Evolutionary conservation across 2,888 invertebrate genomes (phyloP), one percentile per base, ranked within the genome.

Genomic region (Agrypnus murinus): DNA sequence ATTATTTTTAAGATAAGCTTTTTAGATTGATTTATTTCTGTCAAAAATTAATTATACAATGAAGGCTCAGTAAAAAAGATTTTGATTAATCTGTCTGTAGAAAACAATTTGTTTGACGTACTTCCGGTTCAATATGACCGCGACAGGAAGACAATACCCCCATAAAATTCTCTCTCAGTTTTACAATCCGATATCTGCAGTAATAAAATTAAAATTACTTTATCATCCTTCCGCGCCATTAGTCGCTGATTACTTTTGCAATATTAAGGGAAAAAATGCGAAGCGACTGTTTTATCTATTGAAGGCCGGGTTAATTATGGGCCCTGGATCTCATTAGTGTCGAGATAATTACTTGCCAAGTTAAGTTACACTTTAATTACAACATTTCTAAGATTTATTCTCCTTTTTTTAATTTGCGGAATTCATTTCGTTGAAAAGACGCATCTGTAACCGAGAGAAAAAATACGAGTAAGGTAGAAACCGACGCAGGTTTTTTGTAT

Each of bases 161-260:
- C 53, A 68, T 71, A 67, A 71, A 71, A 68, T 68, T 67, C 48
- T 68, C 71, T 68, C 64, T 40, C 68, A 65, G 64, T 68, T 71
- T 71, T 71, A 71, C 71, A 71, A 71, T 71, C 68, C 67, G 72
- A 75, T 77, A 75, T 77, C 75, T 75, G 75, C 77, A 76, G 79
- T 76, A 80, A 81, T 81, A 81, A 81, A 81, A 79, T 78, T 77
- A 76, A 79, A 79, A 81, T 81, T 79, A 79, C 80, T 80, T 81
- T 81, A 81, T 81, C 81, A 80, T 80, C 78, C 76, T 81, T 81
- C 79, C 78, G 73, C 76, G 76, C 81, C 81, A 81, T 81, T 81
- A 81, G 77, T 66, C 79, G 75, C 78, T 79, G 81, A 79, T 81
- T 81, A 79, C 80, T 80, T 79, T 77, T 74, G 76, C 78, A 78